phyloP scores from a whole-genome alignment of 2,113 vertebrate genomes.

The Neolamprologus variostigma region DNA sequence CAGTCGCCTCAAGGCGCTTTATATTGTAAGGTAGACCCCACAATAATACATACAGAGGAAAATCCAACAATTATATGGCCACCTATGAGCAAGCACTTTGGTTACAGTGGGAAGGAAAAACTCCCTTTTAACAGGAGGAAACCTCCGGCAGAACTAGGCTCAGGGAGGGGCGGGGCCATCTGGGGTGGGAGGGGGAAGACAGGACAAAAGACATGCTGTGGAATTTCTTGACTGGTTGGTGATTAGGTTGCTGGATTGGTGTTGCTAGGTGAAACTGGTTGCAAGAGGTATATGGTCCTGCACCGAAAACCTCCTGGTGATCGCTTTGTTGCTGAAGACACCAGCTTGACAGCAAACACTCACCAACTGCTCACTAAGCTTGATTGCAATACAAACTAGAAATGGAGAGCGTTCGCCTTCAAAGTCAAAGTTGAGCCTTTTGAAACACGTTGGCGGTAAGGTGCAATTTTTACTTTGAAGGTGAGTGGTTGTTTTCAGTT shows the following conservation, averaged over 20 bases:
- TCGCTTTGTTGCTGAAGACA: not conserved
- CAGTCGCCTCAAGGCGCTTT: not conserved
- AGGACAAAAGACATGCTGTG: not conserved
- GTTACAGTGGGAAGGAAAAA: not conserved
- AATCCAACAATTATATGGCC: not conserved
- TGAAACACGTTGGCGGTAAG: not conserved
- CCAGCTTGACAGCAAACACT: not conserved
- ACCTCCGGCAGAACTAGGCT: not conserved
- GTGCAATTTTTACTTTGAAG: not conserved
- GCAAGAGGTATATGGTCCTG: not conserved
- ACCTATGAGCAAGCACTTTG: not conserved
- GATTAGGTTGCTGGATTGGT: not conserved
- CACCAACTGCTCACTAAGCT: not conserved
- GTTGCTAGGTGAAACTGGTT: not conserved
- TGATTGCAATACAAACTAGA: not conserved
- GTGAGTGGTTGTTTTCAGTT: not conserved
- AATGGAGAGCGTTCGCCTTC: not conserved
- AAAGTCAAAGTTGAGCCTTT: not conserved
- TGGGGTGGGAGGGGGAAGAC: not conserved
- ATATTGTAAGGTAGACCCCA: not conserved
- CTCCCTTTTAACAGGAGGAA: not conserved
- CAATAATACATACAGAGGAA: not conserved
- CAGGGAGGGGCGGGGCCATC: not conserved
- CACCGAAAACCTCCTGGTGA: not conserved
- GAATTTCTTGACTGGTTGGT: not conserved